Evolutionary conservation across 2,888 invertebrate species (phyloP), one percentile per base, ranked within the genome.

Genomic region (Homarus gammarus): DNA sequence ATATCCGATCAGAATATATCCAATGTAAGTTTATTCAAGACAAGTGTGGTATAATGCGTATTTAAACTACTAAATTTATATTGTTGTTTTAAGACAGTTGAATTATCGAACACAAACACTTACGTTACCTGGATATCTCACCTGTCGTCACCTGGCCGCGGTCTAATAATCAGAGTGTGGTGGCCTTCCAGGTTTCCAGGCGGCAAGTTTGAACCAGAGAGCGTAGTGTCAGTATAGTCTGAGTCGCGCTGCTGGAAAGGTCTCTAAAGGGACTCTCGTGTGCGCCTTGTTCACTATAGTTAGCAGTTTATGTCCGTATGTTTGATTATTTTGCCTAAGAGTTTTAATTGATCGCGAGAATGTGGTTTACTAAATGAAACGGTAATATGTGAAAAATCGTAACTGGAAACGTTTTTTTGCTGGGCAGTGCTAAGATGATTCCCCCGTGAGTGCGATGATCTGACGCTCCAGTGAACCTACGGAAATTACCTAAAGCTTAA

Each of bases 171-270:
- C 18, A 51, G 44, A 31, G 49, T 44, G 64, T 82, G 44, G 82
- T 82, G 82, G 82, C 82, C 82, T 81, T 61, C 38, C 64, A 27
- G 82, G 82, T 27, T 18, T 31, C 49, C 83, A 70, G 44, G 83
- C 83, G 72, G 70, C 51, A 83, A 83, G 51, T 72, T 72, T 83
- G 83, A 72, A 83, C 51, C 51, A 27, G 61, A 36, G 27, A 27
- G 8, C 27, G 2, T 10, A 6, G 27, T 83, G 83, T 83, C 83
- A 83, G 83, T 83, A 72, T 83, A 33, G 83, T 70, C 72, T 49
- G 70, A 83, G 83, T 51, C 51, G 70, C 83, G 83, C 70, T 22
- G 49, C 33, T 27, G 83, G 51, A 38, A 83, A 70, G 83, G 38
- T 83, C 49, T 70, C 33, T 27, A 72, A 33, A 40, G 40, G 31